phyloP scores from a whole-genome alignment of 1,140 invertebrate genomes.

The Drosophila nigrodunni region DNA sequence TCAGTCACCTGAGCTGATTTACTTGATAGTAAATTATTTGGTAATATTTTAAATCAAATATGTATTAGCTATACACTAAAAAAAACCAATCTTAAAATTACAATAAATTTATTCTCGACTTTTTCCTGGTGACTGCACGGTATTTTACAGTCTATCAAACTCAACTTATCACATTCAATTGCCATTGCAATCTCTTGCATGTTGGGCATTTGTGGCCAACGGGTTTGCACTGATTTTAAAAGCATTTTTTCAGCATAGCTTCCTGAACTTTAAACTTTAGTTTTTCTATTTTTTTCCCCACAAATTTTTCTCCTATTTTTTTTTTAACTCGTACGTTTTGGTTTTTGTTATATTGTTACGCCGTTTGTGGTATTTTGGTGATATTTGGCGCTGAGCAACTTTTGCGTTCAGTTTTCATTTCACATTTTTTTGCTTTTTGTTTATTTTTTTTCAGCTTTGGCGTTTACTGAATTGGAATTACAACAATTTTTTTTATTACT shows the following conservation, averaged over 20 bases:
- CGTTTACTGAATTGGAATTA: slow-evolving; percentile 72
- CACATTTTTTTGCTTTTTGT: slow-evolving; percentile 11
- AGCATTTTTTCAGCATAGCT: slow-evolving; percentile 42
- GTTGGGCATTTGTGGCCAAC: slow-evolving; percentile 44
- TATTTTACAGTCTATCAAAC: background rate
- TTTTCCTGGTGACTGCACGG: background rate
- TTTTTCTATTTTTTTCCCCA: slow-evolving; percentile 15
- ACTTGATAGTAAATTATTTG: too few species aligned
- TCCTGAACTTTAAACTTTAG: slow-evolving; percentile 56
- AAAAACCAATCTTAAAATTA: too few species aligned
- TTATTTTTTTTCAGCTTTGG: slow-evolving; percentile 31
- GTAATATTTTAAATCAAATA: too few species aligned
- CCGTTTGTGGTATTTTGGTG: slow-evolving; percentile 72
- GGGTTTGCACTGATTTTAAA: slow-evolving; percentile 54
- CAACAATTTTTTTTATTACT: slow-evolving; percentile 77
- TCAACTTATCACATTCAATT: background rate
- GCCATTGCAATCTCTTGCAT: slow-evolving; percentile 23
- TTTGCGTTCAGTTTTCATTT: slow-evolving; percentile 54
- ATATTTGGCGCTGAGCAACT: slow-evolving; percentile 71
- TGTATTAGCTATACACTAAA: too few species aligned
- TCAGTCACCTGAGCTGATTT: too few species aligned
- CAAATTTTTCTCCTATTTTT: slow-evolving; percentile 13
- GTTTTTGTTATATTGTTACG: slow-evolving; percentile 62
- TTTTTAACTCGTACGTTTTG: slow-evolving; percentile 35
- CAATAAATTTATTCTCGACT: too few species aligned